phyloP scores from a whole-genome alignment of 2,888 invertebrate genomes.

The Mimas tiliae region DNA sequence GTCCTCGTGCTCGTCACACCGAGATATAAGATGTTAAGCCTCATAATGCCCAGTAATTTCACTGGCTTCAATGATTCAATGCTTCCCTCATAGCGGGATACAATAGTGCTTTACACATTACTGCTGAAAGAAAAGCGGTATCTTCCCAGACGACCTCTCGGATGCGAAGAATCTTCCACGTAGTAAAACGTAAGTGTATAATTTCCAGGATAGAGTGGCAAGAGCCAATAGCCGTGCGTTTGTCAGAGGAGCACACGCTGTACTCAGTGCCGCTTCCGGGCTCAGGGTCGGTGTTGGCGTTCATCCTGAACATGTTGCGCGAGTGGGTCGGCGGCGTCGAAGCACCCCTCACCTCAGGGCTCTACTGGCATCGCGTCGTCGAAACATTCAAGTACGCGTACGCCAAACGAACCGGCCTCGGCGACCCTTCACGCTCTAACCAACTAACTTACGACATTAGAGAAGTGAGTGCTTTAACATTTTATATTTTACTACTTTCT shows the following conservation, averaged over 20 bases:
- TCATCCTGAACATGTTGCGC: slow-evolving; percentile 92
- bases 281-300: slow-evolving; percentile 92
- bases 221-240: slow-evolving; percentile 83
- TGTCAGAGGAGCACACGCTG: slow-evolving; percentile 87
- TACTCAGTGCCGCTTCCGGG: slow-evolving; percentile 93
- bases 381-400: slow-evolving; percentile 97
- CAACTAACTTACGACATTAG: slow-evolving; percentile 52
- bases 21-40: no score
- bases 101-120: no score
- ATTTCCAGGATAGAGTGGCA: slow-evolving; percentile 86
- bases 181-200: not conserved
- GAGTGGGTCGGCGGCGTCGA: slow-evolving; percentile 76
- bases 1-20: no score
- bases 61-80: no score
- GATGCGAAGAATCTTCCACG: no score
- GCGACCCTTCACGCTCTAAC: slow-evolving; percentile 85
- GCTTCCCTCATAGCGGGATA: no score
- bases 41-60: no score
- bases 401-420: slow-evolving; percentile 92
- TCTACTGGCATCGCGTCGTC: slow-evolving; percentile 91
- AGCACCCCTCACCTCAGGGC: slow-evolving; percentile 60
- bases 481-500: slow-evolving; percentile 6
- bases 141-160: no score
- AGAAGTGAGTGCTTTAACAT: slow-evolving; percentile 50
- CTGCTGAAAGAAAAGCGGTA: no score